phyloP scores from a whole-genome alignment of 2,888 invertebrate species.

The Xanthia icteritia region DNA sequence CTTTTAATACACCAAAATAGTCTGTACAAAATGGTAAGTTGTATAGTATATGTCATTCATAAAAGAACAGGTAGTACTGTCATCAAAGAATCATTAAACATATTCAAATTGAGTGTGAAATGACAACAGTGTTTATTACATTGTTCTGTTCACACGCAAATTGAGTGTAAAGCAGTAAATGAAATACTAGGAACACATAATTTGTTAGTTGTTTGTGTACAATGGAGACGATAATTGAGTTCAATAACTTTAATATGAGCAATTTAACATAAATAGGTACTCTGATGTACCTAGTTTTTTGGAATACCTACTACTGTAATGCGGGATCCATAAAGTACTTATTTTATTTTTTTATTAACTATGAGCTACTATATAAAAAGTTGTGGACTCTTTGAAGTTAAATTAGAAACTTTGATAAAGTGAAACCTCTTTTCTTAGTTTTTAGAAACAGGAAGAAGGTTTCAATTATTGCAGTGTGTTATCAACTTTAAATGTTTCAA shows the following conservation, averaged over 20 bases:
- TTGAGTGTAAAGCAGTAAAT: background rate
- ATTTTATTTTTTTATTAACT: background rate
- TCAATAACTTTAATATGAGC: conserved; percentile 25
- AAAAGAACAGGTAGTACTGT: no score
- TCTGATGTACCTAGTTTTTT: background rate
- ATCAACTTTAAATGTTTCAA: background rate
- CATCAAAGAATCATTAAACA: background rate
- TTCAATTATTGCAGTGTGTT: background rate
- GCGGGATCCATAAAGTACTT: background rate
- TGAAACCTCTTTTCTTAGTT: background rate
- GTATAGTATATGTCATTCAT: no score
- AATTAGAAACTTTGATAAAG: background rate
- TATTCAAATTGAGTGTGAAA: conserved; percentile 15
- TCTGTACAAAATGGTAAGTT: no score
- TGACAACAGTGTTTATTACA: background rate
- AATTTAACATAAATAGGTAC: conserved; percentile 3
- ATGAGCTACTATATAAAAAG: background rate
- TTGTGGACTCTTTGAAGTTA: background rate
- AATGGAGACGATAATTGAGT: conserved; percentile 1
- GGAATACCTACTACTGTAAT: background rate
- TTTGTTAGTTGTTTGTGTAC: background rate
- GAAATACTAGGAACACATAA: background rate
- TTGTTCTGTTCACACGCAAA: conserved; percentile 15
- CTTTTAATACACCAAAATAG: no score
- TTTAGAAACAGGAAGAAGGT: no score